A percentile compares a stretch with the other conserved stretches of the same genome.
phyloP scores from a whole-genome alignment of 2,113 vertebrate species.

The Vidua chalybeata region DNA sequence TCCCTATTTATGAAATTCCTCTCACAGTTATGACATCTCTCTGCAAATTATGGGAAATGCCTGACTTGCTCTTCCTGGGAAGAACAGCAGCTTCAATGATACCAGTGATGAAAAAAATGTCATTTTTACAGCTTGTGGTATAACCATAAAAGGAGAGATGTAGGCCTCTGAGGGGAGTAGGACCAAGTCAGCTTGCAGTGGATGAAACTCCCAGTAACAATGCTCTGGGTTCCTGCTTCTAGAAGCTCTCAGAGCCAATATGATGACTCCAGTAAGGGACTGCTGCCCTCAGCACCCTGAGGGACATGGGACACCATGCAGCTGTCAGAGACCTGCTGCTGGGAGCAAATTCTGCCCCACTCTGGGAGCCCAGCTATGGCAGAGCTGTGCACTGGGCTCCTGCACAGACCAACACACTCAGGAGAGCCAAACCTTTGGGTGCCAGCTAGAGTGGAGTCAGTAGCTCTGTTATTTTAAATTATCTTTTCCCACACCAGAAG shows the following conservation, averaged over 20 bases:
- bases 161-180: neutral
- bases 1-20: neutral
- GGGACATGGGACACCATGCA: rapidly evolving
- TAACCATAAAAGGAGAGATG: neutral
- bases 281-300: neutral
- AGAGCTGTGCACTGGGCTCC: neutral
- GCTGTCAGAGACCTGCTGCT: neutral
- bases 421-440: neutral
- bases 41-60: neutral
- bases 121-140: neutral
- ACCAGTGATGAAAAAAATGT: neutral
- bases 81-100: neutral
- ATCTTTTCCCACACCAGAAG: neutral
- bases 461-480: neutral
- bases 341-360: rapidly evolving
- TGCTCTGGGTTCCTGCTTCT: neutral
- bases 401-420: neutral
- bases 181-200: neutral
- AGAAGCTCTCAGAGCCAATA: neutral
- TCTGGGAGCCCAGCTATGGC: neutral
- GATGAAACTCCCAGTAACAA: neutral
- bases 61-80: neutral
- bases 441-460: neutral
- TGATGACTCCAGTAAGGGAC: neutral
- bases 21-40: neutral